Base-by-base conservation (phyloP, 2,888 invertebrate species). In the Thumatha senex region DNA sequence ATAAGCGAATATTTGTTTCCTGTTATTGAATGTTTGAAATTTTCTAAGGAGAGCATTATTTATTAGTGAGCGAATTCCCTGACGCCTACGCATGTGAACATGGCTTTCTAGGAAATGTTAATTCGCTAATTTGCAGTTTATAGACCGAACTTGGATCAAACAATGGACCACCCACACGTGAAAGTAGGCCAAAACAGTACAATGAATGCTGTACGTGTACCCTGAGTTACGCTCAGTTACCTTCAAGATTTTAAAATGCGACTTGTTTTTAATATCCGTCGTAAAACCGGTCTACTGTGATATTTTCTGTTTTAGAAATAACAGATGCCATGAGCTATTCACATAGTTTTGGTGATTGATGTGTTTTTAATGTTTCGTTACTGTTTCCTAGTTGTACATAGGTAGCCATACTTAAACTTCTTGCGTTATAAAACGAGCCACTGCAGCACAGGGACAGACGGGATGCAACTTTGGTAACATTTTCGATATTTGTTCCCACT, bases 91-190 rank as follows among this genome's bases (percentile, higher is more conserved):
- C 42, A 49, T 51, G 48, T 42, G 56, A 56, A 48, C 52, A 40
- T 35, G 40, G 47, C 60, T 64, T 58, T 56, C 54, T 52, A 40
- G 41, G 24, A 13, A 31, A 62, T 62, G 61, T 57, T 62, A 66
- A 64, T 63, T 56, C 44, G 44, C 43, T 33, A 39, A 49, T 58
- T 59, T 45, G 42, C 47, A 52, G 56, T 64, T 56, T 66, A 61
- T 58, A 70, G 61, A 62, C 54, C 61, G 58, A 70, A 67, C 61
- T 71, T 59, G 38, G 36, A 43, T 46, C 53, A 44, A 61, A 65
- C 72, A 66, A 65, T 65, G 61, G 54, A 66, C 60, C 74, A 63
- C 80, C 77, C 67, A 78, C 78, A 71, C 11, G 72, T 52, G 78
- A 79, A 84, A 83, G 81, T 79, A 65, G 75, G 76, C 50, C 75